Evolutionary conservation across 1,140 invertebrate genomes (phyloP).

Genomic region (Brachystomella parvula): DNA sequence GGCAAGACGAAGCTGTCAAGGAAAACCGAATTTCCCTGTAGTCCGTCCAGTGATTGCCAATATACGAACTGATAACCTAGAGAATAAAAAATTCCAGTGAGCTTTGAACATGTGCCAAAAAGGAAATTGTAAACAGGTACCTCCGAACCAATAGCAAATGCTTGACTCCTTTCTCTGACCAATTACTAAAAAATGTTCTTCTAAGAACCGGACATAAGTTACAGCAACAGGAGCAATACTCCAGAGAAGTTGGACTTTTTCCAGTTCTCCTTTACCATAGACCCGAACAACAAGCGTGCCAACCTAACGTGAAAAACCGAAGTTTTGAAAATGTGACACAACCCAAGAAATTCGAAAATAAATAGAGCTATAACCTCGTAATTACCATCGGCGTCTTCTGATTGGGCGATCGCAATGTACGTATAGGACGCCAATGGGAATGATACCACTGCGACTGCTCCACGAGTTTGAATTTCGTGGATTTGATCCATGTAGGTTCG

Average conservation of each 20-base stretch:
- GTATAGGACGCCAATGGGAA: conserved; percentile 11
- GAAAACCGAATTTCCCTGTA: neutral
- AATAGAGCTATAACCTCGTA: conserved; percentile 9
- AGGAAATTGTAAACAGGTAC: neutral
- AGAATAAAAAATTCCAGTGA: neutral
- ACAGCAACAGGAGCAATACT: conserved; percentile 18
- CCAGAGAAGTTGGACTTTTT: conserved; percentile 28
- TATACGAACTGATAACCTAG: conserved; percentile 21
- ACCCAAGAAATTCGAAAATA: neutral
- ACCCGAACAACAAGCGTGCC: conserved; percentile 24
- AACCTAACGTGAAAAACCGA: conserved; percentile 3
- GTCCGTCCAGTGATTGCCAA: conserved; percentile 21
- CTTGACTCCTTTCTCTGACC: conserved; percentile 21
- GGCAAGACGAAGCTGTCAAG: conserved; percentile 14
- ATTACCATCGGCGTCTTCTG: conserved; percentile 15
- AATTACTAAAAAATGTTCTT: conserved; percentile 28
- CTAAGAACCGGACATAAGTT: conserved; percentile 7
- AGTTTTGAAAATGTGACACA: neutral
- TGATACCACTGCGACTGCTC: conserved; percentile 12
- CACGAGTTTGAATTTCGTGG: conserved; percentile 25
- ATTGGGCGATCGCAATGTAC: conserved; percentile 22
- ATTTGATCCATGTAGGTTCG: conserved; percentile 33
- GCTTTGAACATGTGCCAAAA: neutral
- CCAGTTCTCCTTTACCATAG: conserved; percentile 16
- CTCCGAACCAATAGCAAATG: conserved; percentile 29